These are phyloP conservation scores for Pituophis catenifer DNA, from an alignment of 2,113 vertebrate species.

Conservation along the genomic window DNA sequence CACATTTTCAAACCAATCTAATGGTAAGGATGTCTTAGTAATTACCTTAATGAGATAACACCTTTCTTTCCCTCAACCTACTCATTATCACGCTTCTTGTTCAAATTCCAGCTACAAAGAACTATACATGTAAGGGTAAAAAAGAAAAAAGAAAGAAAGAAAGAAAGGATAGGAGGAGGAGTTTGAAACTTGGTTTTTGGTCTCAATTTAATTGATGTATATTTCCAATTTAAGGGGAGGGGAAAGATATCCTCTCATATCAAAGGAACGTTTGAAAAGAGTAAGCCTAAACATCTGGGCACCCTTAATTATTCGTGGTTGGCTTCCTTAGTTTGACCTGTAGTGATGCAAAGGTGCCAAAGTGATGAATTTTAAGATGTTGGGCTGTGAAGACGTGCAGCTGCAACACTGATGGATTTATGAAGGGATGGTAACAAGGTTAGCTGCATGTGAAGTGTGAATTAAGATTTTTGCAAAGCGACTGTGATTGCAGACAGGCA, in stretches of 20 bases:
- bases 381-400: constrained; percentile 83
- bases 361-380: constrained; percentile 90
- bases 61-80: constrained; percentile 90
- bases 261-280: constrained; percentile 62
- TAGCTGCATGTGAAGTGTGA: constrained; percentile 90
- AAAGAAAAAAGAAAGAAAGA: background rate
- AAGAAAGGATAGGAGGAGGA: background rate
- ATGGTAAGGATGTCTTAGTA: constrained; percentile 93
- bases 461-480: constrained; percentile 89
- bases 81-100: constrained; percentile 94
- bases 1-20: constrained; percentile 93
- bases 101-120: constrained; percentile 81
- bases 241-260: constrained; percentile 42
- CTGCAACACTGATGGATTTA: constrained; percentile 82
- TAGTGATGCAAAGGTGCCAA: constrained; percentile 84
- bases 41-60: constrained; percentile 99
- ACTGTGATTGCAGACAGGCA: constrained; percentile 83
- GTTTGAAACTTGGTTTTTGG: constrained; percentile 66
- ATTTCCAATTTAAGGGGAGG: constrained; percentile 52
- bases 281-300: constrained; percentile 81
- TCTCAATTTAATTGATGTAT: constrained; percentile 59
- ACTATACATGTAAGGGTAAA: constrained; percentile 62
- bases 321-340: constrained; percentile 82
- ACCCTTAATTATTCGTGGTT: constrained; percentile 83
- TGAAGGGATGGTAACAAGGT: constrained; percentile 85